Base-by-base conservation (phyloP, 2,113 vertebrate genomes). In the Saguinus imperator region DNA sequence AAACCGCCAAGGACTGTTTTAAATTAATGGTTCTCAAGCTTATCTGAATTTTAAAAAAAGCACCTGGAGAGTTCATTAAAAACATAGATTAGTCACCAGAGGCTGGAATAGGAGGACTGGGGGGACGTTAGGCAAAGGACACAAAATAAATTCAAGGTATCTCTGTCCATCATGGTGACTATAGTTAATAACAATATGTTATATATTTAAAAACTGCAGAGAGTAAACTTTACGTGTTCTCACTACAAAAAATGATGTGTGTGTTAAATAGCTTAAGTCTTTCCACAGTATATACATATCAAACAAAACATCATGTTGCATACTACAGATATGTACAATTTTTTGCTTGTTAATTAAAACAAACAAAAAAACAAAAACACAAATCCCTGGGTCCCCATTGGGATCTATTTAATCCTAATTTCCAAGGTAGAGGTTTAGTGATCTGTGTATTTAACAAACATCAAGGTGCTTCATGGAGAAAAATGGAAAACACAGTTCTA, bases 31-130 rank as follows among this genome's bases (percentile, higher is more conserved):
- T 89, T 83, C 40, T 83, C n/a, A 93, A 82, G 76, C 11, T 82
- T 85, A 89, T 32, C 40, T 82, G 55, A 90, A 45, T 25, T 25
- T 64, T 50, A 6, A 73, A 86, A 27, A 58, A 37, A 29, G 27
- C 29, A 66, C n/a, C 81, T 68, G 83, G 61, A 95, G 37, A 88
- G 32, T 61, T 93, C 73, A 83, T 89, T 92, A 68, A 92, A 89
- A 93, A 58, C 66, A 77, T 8, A 93, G 55, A 76, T 83, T 93
- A 29, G 14, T 91, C 50, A 40, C n/a, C 6, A 80, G 14, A n/a
- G 18, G 6, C 14, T 18, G 3, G 11, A 25, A 21, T 20, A 8
- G 13, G 27, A 50, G 40, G 8, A 21, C 25, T 87, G 27, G 25
- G 11, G 29, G 23, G 27, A 21, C 73, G 55, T n/a, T 81, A 43